Evolutionary conservation across 2,113 vertebrate genomes (phyloP).

Genomic region (Pseudonaja textilis): DNA sequence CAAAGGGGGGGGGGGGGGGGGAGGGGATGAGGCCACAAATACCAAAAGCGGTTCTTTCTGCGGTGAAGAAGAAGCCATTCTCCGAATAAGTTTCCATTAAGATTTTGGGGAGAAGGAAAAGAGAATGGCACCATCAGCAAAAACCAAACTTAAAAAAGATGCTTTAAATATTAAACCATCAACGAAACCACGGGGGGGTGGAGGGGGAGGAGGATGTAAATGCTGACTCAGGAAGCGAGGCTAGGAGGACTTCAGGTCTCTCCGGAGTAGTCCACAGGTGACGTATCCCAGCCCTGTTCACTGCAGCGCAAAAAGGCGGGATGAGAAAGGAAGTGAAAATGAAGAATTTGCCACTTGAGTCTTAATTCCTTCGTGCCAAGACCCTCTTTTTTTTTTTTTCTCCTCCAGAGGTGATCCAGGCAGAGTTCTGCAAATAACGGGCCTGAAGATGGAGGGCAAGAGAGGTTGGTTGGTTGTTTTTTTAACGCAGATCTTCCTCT

Average conservation of each 20-base stretch:
- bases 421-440: not conserved
- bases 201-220: not conserved
- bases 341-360: conserved; percentile 14
- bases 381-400: not conserved
- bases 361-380: not conserved
- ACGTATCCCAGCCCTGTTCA: not conserved
- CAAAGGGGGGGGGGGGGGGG: accelerated
- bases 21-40: not conserved
- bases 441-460: not conserved
- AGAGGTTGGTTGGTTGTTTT: not conserved
- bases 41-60: not conserved
- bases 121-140: not conserved
- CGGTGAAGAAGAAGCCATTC: not conserved
- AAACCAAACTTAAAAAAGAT: not conserved
- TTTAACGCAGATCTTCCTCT: conserved; percentile 74
- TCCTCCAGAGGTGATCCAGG: not conserved
- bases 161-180: conserved; percentile 3
- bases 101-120: not conserved
- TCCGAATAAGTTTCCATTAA: not conserved
- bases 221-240: not conserved
- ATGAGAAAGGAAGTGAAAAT: conserved; percentile 12
- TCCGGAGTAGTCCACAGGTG: not conserved
- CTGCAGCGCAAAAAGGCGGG: not conserved
- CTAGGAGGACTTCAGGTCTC: not conserved
- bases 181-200: not conserved